Base-by-base conservation (phyloP, 2,113 vertebrate species). In the Pachyramphus minor region DNA sequence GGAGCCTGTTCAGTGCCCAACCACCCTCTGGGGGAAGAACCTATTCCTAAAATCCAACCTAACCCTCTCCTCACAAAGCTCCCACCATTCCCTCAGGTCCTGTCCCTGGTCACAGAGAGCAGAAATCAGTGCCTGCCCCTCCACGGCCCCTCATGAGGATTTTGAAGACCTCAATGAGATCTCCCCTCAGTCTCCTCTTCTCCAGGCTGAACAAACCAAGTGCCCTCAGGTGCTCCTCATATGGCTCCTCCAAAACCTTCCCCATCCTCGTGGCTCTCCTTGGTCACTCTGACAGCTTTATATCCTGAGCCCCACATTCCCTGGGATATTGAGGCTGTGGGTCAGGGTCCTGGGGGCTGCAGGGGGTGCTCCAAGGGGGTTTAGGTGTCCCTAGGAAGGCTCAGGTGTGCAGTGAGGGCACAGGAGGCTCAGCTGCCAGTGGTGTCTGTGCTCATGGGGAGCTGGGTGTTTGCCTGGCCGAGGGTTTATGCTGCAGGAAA, bases 61-160 rank as follows among this genome's bases (percentile, higher is more conserved):
- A 2, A 41, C 0, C 17, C 37, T 44, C 2, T 11, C 44, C 77
- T 59, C 33, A 0, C 25, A 1, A n/a, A 62, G 17, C 41, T 62
- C 47, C 79, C 76, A 63, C 30, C 0, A 0, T 1, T 39, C 79
- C 41, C 63, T 69, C 12, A 41, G 7, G 0, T 45, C 3, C 78
- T 47, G 55, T 22, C 0, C 18, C 79, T 47, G 55, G 15, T 14
- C 39, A 1, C 45, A 59, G 33, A 16, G 45, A 69, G 45, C 25
- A 67, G 44, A n/a, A 24, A 37, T 6, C 6, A 25, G 50, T 31
- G 50, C 81, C 68, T 60, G 35, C 35, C 35, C 35, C 28, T 64
- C 35, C 35, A 20, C 39, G 64, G 69, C 23, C n/a, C 28, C 50
- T 47, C 41, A 5, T 53, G 30, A 76, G 50, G n/a, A 55, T n/a